Base-by-base conservation (phyloP, 53 echinoderm and acorn worm species). In the Echinometra lucunter region DNA sequence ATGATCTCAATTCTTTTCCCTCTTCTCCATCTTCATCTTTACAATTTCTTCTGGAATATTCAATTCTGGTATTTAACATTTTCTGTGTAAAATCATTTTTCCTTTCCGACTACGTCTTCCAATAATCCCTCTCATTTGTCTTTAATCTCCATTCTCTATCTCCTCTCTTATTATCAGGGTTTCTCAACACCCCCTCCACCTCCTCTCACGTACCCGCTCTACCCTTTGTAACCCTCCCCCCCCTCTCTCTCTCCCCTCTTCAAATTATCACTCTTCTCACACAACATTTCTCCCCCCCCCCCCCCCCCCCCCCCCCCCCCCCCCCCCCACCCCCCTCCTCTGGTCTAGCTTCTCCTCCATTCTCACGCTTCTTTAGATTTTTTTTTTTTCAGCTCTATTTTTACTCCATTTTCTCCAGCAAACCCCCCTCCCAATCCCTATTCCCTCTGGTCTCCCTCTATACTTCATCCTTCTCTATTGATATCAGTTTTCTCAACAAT, bases 401-500 rank as follows among this genome's bases (percentile, higher is more conserved):
- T 21, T 63, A 21, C 63, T 63, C 21, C 17, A 5, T 58, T 13
- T 19, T 63, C 4, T 12, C 19, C 21, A 42, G 6, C 74, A n/a
- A 63, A n/a, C 30, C 74, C 37, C 74, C 34, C 16, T 35, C 37
- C 69, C 12, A 10, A 5, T 28, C 25, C 5, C 74, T 30, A 74
- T 74, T 74, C 74, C 74, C 74, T 74, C 74, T 74, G 74, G 74
- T 74, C 74, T 74, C 25, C 44, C 34, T n/a, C 53, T 53, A 9
- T 53, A 53, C 53, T 53, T 4, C 66, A 15, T 66, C 28, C 23
- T 16, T 28, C 30, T 25, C 34, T 74, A 34, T 74, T 37, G 35
- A 34, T 74, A 74, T 74, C 49, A 38, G 27, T 17, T 89, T 89
- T 21, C 90, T 19, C 49, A 56, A 90, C 35, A 57, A 9, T 37